These are phyloP conservation scores for Delphinus delphis DNA, from an alignment of 2,113 vertebrate species.

Conservation along the genomic window DNA sequence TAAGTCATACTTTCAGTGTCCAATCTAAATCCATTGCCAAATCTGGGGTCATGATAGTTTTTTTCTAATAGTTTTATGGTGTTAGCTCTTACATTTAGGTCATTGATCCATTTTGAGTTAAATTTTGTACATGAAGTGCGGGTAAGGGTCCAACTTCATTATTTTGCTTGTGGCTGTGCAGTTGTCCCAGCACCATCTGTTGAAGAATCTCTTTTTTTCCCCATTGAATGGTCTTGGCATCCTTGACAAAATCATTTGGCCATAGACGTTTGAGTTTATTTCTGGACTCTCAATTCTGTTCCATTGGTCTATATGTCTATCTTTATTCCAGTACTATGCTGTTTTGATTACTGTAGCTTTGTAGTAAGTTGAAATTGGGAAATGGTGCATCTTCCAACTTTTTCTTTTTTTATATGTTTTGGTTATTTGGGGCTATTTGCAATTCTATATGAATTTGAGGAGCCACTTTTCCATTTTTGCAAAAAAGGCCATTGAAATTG, in stretches of 20 bases:
- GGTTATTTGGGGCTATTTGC: not conserved
- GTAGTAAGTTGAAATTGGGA: not conserved
- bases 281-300: not conserved
- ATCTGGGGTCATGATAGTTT: not conserved
- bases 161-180: not conserved
- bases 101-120: not conserved
- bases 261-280: not conserved
- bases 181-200: not conserved
- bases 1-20: not conserved
- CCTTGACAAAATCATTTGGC: not conserved
- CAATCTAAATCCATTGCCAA: not conserved
- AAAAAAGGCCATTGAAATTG: not conserved
- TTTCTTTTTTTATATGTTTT: not conserved
- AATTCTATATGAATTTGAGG: not conserved
- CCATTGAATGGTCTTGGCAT: not conserved
- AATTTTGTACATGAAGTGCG: not conserved
- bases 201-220: not conserved
- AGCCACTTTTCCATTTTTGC: not conserved
- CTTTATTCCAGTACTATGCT: not conserved
- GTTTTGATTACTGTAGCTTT: not conserved
- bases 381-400: not conserved
- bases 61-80: not conserved
- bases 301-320: not conserved
- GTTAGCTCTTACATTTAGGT: not conserved
- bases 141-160: not conserved